Evolutionary conservation across 23 tunicate genomes (phyloP), one percentile per base, ranked within the genome.

Genomic region (Ascidia mentula): DNA sequence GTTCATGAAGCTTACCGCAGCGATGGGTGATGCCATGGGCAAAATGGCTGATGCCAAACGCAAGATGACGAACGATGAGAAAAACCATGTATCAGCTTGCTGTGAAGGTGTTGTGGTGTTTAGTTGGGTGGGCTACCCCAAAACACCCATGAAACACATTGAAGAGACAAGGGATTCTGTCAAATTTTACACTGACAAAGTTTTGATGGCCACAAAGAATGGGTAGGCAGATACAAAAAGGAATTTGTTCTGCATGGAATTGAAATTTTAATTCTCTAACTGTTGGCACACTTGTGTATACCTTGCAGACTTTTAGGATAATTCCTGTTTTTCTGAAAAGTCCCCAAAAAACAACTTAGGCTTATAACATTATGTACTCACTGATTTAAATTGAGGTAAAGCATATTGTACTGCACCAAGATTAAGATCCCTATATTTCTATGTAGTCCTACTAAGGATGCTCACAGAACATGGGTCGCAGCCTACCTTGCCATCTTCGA

Each of bases 181-280:
- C 35, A 74, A 79, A 82, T 96, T 96, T 69, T 91, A 96, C 84
- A 91, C 94, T 69, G 91, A 96, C 88, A 88, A 84, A 46, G 91
- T 96, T 60, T 85, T 91, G 32, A 85, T 81, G 7, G 97, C 87
- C 46, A 59, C 60, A 45, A 91, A 82, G 60, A 34, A 32, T 26
- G 78, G 90, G 96, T 90, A 18, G 69, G 69, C 22, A 7, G 13
- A 59, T 79, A 42, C n/a, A n/a, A n/a, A n/a, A n/a, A n/a, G n/a
- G n/a, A n/a, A n/a, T n/a, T n/a, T n/a, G n/a, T n/a, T n/a, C n/a
- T n/a, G n/a, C n/a, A n/a, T n/a, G n/a, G n/a, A n/a, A n/a, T n/a
- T n/a, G n/a, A n/a, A n/a, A n/a, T n/a, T n/a, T n/a, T n/a, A n/a
- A n/a, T n/a, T n/a, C n/a, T n/a, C n/a, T n/a, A n/a, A n/a, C n/a